phyloP scores from a whole-genome alignment of 2,888 invertebrate species.

The Nineta flava region DNA sequence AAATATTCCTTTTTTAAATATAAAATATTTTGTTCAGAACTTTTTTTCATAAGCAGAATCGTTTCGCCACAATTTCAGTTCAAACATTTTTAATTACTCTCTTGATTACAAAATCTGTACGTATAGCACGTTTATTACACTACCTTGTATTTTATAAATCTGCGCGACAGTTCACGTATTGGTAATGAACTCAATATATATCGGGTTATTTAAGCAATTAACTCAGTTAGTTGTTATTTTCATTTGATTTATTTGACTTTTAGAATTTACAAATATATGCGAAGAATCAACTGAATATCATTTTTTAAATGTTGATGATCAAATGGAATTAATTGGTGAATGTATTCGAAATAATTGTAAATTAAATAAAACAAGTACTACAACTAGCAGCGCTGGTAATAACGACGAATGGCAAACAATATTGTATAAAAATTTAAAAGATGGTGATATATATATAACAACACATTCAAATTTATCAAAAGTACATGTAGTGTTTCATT shows the following conservation, averaged over 20 bases:
- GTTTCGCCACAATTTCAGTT: too few relatives aligned
- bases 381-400: background rate
- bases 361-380: background rate
- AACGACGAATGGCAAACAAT: conserved; percentile 18
- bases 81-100: too few relatives aligned
- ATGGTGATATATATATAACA: conserved; percentile 76
- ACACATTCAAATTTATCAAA: conserved; percentile 88
- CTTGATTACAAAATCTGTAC: too few relatives aligned
- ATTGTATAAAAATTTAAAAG: conserved; percentile 44
- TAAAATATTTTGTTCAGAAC: too few relatives aligned
- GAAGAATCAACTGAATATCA: conserved; percentile 87
- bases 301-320: conserved; percentile 72
- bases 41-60: too few relatives aligned
- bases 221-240: too few relatives aligned
- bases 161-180: too few relatives aligned
- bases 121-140: too few relatives aligned
- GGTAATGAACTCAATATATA: too few relatives aligned
- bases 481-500: conserved; percentile 89
- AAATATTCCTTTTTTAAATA: too few relatives aligned
- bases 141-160: too few relatives aligned
- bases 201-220: too few relatives aligned
- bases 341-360: conserved; percentile 12
- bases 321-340: conserved; percentile 52
- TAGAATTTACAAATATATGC: conserved; percentile 53
- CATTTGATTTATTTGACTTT: conserved; percentile 14